Base-by-base conservation (phyloP, 2,797 vertebrate species). In the Petrocephalus sullivani region DNA sequence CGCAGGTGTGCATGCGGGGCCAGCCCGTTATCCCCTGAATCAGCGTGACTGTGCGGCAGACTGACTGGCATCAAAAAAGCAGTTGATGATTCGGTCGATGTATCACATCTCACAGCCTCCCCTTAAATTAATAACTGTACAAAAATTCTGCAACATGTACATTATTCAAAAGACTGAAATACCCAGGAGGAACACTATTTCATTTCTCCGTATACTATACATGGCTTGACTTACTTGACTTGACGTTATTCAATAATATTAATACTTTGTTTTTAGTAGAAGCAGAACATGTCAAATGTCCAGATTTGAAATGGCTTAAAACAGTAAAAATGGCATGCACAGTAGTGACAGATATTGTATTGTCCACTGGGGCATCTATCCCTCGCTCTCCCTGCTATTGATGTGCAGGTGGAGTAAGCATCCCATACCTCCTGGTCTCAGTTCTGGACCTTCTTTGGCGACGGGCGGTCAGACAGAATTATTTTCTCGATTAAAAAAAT, bases 351-450 rank as follows among this genome's bases (percentile, higher is more conserved):
- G 12, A 75, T 41, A 75, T 41, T 41, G 37, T 16, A 16, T 16
- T 85, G 21, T 2, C 28, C 23, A 2, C 21, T 33, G 21, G 9
- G 61, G 23, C 23, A 28, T 28, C 21, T 16, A 19, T 85, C 23
- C 14, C 23, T 16, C 4, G 0, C 8, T 83, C 5, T 0, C 46
- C 8, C 46, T 81, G 61, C 21, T 64, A 33, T 1, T 28, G 71
- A 49, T 7, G 60, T 19, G 23, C 57, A 28, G 61, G 12, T 60
- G 10, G 81, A 33, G 64, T 87, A 60, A 88, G 85, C 88, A 89
- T 90, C 89, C 89, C 16, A n/a, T 85, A 89, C 61, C 88, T 89
- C 88, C 51, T 89, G 91, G 89, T 90, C 91, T 91, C 93, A 61
- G 75, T 88, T 88, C 88, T 10, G 23, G 9, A 4, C 16, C 67